Evolutionary conservation across 2,888 invertebrate genomes (phyloP), one percentile per base, ranked within the genome.

Genomic region (Tetragnatha montana): DNA sequence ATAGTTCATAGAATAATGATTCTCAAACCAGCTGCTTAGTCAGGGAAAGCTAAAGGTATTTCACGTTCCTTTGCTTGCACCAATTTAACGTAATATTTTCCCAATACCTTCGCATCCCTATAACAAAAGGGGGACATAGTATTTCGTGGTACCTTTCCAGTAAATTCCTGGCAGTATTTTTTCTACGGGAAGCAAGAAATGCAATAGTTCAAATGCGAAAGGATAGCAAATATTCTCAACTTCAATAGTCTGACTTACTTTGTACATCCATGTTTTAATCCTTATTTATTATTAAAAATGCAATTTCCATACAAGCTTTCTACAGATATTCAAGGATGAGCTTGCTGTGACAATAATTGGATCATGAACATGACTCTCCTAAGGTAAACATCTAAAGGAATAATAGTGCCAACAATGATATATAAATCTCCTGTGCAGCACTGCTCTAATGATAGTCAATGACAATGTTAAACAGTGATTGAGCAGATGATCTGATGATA

Each of bases 81-180:
- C 60, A 60, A 60, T 60, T 60, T 60, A 60, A 60, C 60, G 60
- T 60, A 60, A 60, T 60, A 60, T 60, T 60, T 60, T 60, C 60
- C 60, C 10, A 60, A 60, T 60, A 60, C 60, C 60, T 60, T 60
- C 60, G 17, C 60, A 17, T 60, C 60, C 60, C 60, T 35, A 60
- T 60, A 10, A 60, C 60, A 10, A 6, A 60, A 60, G 17, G 17
- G 35, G 17, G 17, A 60, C 17, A 17, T 10, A 60, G 17, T 60
- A 60, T 60, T 60, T 60, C 35, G 35, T 35, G 35, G 35, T 35
- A 35, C 35, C 35, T 10, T 60, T 12, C 60, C 60, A 60, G 60
- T 10, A 10, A 60, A 60, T 35, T 35, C 60, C 60, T 60, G 60
- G 60, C 10, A 12, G 17, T 60, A 60, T 60, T 60, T 60, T 60